Conservation (phyloP, 2,888 invertebrate species). For the Neelides folsomi region DNA sequence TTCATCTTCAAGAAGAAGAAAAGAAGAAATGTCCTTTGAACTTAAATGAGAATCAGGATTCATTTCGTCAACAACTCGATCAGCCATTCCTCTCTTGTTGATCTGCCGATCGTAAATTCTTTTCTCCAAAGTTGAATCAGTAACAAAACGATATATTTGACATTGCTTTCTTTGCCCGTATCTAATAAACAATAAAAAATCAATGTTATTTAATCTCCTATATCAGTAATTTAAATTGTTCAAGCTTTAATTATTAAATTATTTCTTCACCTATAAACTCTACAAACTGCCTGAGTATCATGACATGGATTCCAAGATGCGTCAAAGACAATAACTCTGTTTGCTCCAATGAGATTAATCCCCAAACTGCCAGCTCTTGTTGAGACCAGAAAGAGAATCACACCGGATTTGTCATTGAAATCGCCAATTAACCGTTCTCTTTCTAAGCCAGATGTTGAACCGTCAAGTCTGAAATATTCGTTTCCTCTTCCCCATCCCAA, state of each 20-base stretch:
- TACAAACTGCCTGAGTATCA: constrained; percentile 91
- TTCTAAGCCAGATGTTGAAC: constrained; percentile 85
- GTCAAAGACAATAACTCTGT: constrained; percentile 92
- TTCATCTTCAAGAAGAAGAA: constrained; percentile 80
- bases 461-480: constrained; percentile 74
- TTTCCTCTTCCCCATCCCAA: constrained; percentile 82
- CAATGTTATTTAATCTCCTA: background rate
- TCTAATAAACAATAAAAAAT: constrained; percentile 37
- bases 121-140: constrained; percentile 92
- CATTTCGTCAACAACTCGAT: constrained; percentile 94
- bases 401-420: constrained; percentile 76
- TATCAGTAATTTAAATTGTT: background rate
- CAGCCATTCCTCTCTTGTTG: constrained; percentile 95
- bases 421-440: constrained; percentile 91
- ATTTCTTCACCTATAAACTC: constrained; percentile 64
- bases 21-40: constrained; percentile 73
- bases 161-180: constrained; percentile 91
- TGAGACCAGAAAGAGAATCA: constrained; percentile 86
- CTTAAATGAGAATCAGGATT: constrained; percentile 89
- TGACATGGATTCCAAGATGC: constrained; percentile 99
- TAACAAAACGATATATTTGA: constrained; percentile 89
- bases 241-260: background rate
- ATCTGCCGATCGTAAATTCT: constrained; percentile 98
- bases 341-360: constrained; percentile 93
- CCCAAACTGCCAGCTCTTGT: constrained; percentile 93